phyloP scores from a whole-genome alignment of 2,113 vertebrate genomes.

The Piprites chloris region DNA sequence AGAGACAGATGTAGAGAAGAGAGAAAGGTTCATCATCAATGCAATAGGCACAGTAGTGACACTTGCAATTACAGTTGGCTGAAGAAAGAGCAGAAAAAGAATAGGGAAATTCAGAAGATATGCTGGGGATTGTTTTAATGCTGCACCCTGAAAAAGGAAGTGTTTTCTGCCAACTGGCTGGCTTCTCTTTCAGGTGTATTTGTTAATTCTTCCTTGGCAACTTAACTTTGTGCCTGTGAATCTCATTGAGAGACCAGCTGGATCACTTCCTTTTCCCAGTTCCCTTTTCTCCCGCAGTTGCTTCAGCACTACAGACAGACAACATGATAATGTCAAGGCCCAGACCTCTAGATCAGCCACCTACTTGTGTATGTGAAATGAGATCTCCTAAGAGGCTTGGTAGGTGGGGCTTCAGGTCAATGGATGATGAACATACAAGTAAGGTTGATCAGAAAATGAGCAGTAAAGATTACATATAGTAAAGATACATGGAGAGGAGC shows the following conservation, averaged over 20 bases:
- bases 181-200: background rate
- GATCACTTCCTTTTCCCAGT: background rate
- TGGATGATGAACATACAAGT: accelerated
- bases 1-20: background rate
- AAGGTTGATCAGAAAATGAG: background rate
- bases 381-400: background rate
- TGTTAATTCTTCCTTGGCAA: background rate
- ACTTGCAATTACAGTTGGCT: background rate
- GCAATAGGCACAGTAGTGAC: background rate
- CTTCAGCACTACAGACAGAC: background rate
- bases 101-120: background rate
- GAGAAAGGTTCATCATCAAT: background rate
- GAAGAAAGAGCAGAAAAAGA: background rate
- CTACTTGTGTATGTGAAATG: background rate
- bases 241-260: background rate
- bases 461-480: background rate
- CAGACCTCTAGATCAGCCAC: background rate
- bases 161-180: background rate
- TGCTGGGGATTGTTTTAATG: background rate
- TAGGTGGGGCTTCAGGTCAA: background rate
- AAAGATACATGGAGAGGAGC: background rate
- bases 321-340: background rate
- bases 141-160: background rate
- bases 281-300: background rate
- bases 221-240: background rate